phyloP scores from a whole-genome alignment of 2,113 vertebrate species.

The Brevimyrus niger region DNA sequence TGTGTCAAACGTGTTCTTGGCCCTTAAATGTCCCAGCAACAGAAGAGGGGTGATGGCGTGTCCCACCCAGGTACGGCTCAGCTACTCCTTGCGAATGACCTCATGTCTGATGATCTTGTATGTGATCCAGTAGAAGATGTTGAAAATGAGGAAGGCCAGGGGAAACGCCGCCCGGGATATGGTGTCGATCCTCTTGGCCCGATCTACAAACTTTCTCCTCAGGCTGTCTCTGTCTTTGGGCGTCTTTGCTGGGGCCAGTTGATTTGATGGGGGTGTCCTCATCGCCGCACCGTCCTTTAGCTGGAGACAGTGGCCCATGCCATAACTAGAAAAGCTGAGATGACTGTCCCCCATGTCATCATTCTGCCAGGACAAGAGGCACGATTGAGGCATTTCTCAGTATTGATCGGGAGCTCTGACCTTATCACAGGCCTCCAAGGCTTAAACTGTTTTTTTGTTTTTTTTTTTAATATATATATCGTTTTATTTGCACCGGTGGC shows the following conservation, averaged over 20 bases:
- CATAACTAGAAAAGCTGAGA: slow-evolving; percentile 77
- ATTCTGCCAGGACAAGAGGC: slow-evolving; percentile 48
- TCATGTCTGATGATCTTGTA: slow-evolving; percentile 85
- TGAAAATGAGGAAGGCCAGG: slow-evolving; percentile 87
- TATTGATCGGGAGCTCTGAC: not conserved
- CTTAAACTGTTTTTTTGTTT: not conserved
- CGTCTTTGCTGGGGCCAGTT: slow-evolving; percentile 49
- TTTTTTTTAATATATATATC: not conserved
- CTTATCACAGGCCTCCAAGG: not conserved
- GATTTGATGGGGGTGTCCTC: slow-evolving; percentile 49
- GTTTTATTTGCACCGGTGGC: not conserved
- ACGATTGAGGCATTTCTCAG: not conserved
- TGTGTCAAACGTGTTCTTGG: not conserved
- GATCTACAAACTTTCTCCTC: slow-evolving; percentile 66
- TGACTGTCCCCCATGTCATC: slow-evolving; percentile 73
- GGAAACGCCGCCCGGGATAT: slow-evolving; percentile 83
- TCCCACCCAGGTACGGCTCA: not conserved
- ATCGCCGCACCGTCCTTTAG: slow-evolving; percentile 56
- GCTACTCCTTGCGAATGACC: slow-evolving; percentile 62
- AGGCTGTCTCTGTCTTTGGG: slow-evolving; percentile 59
- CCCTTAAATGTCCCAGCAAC: not conserved
- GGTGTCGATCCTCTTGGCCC: slow-evolving; percentile 86
- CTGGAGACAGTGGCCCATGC: slow-evolving; percentile 75
- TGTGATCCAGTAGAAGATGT: slow-evolving; percentile 88
- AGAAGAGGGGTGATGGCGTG: not conserved